Evolutionary conservation across 1,140 invertebrate species (phyloP), one percentile per base, ranked within the genome.

Genomic region (Micrasema longulum): DNA sequence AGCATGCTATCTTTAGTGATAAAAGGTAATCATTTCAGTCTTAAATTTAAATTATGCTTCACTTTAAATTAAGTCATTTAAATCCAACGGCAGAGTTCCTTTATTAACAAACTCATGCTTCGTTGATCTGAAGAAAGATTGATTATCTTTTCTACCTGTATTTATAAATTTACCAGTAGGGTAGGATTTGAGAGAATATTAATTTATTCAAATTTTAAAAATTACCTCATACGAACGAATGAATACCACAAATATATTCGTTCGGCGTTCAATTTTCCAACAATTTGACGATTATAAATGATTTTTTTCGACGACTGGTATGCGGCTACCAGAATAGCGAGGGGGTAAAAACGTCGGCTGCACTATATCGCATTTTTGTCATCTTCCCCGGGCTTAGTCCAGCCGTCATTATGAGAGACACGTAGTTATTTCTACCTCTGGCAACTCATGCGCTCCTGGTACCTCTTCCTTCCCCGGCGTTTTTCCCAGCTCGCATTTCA

Each of bases 351-450:
- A 70, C 69, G 52, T 66, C 72, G 53, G 52, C 50, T 36, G 41
- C 62, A 31, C 20, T 75, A 66, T 72, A 75, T 72, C 48, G 73
- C 73, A 75, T 75, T 75, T 75, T 75, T 75, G 73, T 69, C 73
- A 75, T 72, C 69, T 75, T 64, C 50, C 31, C 23, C 18, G 38
- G 50, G 43, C n/a, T n/a, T n/a, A n/a, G n/a, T n/a, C n/a, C n/a
- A n/a, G n/a, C 60, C 53, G 50, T 72, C 69, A 62, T 72, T 75
- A 69, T 75, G 72, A 65, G 63, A 69, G 66, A 72, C 73, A 75
- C 73, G 65, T 72, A 69, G 73, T 69, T 72, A 75, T 71, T 71
- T 67, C 47, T 11, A 20, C 48, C 63, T 66, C 62, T 47, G 23
- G 45, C n/a, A 48, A 6, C 20, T 35, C 63, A 43, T 66, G 38